These are phyloP conservation scores for Synergus gifuensis DNA, from an alignment of 2,888 invertebrate genomes.

Conservation along the genomic window DNA sequence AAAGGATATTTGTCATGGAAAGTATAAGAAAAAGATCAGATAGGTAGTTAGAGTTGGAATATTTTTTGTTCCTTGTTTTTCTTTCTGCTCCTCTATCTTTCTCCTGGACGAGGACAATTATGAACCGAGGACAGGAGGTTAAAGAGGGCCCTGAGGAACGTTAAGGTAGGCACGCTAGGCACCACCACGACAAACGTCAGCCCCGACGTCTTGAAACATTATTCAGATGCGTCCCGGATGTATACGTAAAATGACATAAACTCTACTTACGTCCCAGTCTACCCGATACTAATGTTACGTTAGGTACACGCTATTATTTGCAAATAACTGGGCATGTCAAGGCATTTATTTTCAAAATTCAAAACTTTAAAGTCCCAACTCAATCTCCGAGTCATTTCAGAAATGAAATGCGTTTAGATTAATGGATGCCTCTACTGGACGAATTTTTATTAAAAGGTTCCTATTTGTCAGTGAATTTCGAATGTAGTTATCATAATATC, in stretches of 20 bases:
- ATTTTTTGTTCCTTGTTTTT: conserved; percentile 20
- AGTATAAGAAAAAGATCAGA: conserved; percentile 4
- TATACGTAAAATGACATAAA: conserved; percentile 28
- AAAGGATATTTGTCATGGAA: conserved; percentile 18
- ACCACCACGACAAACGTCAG: conserved; percentile 66
- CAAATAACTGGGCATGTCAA: not conserved
- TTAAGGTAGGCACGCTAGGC: conserved; percentile 61
- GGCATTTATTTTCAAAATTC: not conserved
- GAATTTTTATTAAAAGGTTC: no score
- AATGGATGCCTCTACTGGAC: no score
- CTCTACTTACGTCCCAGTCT: conserved; percentile 16
- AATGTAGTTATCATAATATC: no score
- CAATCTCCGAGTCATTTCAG: no score
- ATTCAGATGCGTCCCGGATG: conserved; percentile 25
- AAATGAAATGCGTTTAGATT: no score
- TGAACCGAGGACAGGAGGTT: conserved; percentile 38
- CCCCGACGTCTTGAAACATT: conserved; percentile 42
- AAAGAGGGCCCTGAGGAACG: conserved; percentile 31
- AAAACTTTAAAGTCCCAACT: not conserved
- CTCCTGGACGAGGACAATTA: conserved; percentile 33
- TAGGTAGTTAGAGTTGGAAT: conserved; percentile 18
- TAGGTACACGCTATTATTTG: conserved; percentile 35
- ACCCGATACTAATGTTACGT: conserved; percentile 25
- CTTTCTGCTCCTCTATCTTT: not conserved
- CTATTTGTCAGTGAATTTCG: no score